phyloP scores from a whole-genome alignment of 2,797 vertebrate genomes.

The Chiloscyllium punctatum region DNA sequence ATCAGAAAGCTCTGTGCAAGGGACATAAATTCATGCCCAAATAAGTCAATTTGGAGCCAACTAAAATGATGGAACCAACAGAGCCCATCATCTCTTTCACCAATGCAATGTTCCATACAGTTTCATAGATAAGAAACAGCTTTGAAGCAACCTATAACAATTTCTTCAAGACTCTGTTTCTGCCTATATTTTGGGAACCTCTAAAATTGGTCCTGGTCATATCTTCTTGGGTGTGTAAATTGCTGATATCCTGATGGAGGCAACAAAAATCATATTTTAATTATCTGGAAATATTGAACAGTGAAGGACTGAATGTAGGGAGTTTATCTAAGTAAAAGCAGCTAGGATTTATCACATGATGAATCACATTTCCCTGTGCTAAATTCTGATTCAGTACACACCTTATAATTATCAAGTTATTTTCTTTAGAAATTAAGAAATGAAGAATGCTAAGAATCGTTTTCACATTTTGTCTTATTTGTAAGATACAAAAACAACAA shows the following conservation, averaged over 20 bases:
- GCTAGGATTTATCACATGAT: not conserved
- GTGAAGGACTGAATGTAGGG: slow-evolving; percentile 11
- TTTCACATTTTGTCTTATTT: not conserved
- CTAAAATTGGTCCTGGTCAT: not conserved
- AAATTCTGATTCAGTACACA: not conserved
- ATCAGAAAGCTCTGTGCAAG: not conserved
- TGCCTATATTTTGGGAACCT: not conserved
- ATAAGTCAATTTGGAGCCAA: not conserved
- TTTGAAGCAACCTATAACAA: not conserved
- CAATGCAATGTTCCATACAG: not conserved
- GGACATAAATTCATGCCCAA: not conserved
- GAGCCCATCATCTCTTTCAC: not conserved
- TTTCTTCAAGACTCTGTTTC: slow-evolving; percentile 11
- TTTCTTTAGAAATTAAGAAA: not conserved
- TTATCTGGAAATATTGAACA: not conserved
- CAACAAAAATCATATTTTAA: slow-evolving; percentile 28
- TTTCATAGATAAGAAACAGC: not conserved
- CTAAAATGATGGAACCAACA: not conserved
- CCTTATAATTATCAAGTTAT: not conserved
- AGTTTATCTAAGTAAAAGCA: not conserved
- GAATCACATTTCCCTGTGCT: slow-evolving; percentile 6
- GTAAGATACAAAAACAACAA: slow-evolving; percentile 6
- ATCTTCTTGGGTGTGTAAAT: slow-evolving; percentile 5
- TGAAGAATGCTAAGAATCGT: not conserved
- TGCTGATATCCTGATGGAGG: not conserved